phyloP scores from a whole-genome alignment of 2,113 vertebrate genomes.

The Lucifuga dentata region DNA sequence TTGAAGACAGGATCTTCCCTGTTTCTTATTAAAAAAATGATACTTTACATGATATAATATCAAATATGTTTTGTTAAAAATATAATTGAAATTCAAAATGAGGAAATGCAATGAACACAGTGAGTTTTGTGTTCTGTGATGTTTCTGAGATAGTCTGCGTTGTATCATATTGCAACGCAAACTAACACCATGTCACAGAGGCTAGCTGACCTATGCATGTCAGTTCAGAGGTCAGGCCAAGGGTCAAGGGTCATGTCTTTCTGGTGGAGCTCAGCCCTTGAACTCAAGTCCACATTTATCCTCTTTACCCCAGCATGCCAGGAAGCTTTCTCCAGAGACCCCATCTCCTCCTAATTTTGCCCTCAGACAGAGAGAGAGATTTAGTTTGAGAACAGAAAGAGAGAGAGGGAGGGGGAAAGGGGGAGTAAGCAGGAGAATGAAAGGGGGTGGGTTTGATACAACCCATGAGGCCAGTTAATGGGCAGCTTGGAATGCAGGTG shows the following conservation, averaged over 20 bases:
- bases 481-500: slow-evolving; percentile 73
- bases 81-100: too few species aligned
- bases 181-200: slow-evolving; percentile 49
- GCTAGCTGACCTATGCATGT: slow-evolving; percentile 44
- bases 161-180: slow-evolving; percentile 33
- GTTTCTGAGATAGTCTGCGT: slow-evolving; percentile 32
- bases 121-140: background rate
- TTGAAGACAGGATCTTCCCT: background rate
- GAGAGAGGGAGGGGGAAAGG: slow-evolving; percentile 22
- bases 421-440: slow-evolving; percentile 27
- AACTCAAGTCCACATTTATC: slow-evolving; percentile 69
- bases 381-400: slow-evolving; percentile 45
- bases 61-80: too few species aligned
- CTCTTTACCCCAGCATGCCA: slow-evolving; percentile 48
- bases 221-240: slow-evolving; percentile 52
- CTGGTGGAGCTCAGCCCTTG: slow-evolving; percentile 58
- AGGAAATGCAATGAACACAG: too few species aligned
- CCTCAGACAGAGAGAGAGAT: slow-evolving; percentile 40
- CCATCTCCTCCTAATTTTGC: slow-evolving; percentile 42
- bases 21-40: too few species aligned
- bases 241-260: slow-evolving; percentile 58
- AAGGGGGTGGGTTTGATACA: slow-evolving; percentile 63
- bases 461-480: slow-evolving; percentile 75
- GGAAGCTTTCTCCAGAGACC: slow-evolving; percentile 44
- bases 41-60: too few species aligned